Conservation (phyloP, 2,113 vertebrate genomes). For the Aix galericulata region DNA sequence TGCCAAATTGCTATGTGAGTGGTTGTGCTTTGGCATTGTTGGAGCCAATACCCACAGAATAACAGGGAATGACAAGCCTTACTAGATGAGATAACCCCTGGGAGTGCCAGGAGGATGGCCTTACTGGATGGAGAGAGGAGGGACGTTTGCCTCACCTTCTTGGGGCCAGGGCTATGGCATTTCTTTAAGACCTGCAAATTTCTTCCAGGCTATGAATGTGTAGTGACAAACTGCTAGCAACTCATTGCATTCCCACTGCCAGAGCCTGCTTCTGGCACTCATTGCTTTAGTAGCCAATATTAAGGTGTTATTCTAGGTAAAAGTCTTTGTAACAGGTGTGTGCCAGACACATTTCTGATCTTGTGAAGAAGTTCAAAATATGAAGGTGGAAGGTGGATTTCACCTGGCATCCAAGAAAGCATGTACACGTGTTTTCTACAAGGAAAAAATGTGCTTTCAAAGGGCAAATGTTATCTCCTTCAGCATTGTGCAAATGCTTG, state of each 20-base stretch:
- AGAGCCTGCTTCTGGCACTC: neutral
- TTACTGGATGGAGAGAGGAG: neutral
- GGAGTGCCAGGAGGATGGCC: neutral
- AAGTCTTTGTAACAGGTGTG: neutral
- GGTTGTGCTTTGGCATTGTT: neutral
- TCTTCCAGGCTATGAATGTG: neutral
- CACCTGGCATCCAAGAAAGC: neutral
- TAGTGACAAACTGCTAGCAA: neutral
- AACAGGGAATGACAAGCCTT: neutral
- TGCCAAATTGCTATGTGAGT: neutral
- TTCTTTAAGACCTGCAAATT: neutral
- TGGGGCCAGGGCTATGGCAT: neutral
- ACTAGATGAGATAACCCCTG: neutral
- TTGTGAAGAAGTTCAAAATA: neutral
- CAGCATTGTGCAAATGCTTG: neutral
- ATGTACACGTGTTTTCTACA: neutral
- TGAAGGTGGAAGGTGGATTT: neutral
- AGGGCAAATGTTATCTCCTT: accelerated
- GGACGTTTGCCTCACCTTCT: neutral
- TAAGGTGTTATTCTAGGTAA: neutral
- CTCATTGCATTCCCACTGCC: neutral
- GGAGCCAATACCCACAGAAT: neutral
- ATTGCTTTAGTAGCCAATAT: neutral
- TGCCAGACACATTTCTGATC: neutral
- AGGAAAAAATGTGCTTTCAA: neutral